Evolutionary conservation across 2,888 invertebrate genomes (phyloP).

Genomic region (Diarsia dahlii): DNA sequence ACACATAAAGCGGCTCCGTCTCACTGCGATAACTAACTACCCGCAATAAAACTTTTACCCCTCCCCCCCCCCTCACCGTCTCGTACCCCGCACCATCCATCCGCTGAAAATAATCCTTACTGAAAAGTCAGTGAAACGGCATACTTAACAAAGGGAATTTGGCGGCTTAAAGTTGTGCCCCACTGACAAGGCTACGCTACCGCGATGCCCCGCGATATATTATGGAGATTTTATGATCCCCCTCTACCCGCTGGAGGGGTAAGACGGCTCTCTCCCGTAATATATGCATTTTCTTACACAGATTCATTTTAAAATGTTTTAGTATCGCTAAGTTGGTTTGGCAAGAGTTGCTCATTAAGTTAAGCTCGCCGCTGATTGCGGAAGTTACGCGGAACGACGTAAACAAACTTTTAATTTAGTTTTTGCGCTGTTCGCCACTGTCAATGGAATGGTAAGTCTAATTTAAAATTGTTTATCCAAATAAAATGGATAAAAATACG

Average conservation of each 20-base stretch:
- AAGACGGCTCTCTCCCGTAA: slow-evolving; percentile 43
- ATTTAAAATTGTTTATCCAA: slow-evolving; percentile 62
- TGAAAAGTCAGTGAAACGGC: slow-evolving; percentile 67
- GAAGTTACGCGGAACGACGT: slow-evolving; percentile 53
- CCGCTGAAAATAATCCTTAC: slow-evolving; percentile 64
- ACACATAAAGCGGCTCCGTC: slow-evolving; percentile 56
- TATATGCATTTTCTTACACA: slow-evolving; percentile 64
- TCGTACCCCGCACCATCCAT: slow-evolving; percentile 32
- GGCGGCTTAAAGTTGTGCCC: slow-evolving; percentile 58
- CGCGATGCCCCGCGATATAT: slow-evolving; percentile 60
- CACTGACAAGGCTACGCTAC: slow-evolving; percentile 54
- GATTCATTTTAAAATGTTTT: slow-evolving; percentile 62
- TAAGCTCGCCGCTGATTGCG: slow-evolving; percentile 62
- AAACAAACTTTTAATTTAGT: slow-evolving; percentile 63
- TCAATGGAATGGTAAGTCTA: slow-evolving; percentile 49
- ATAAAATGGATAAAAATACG: slow-evolving; percentile 39
- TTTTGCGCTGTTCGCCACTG: slow-evolving; percentile 49
- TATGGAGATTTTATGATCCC: slow-evolving; percentile 55
- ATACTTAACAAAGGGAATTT: slow-evolving; percentile 68
- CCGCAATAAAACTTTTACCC: slow-evolving; percentile 62
- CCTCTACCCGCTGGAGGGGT: slow-evolving; percentile 14
- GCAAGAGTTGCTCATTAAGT: slow-evolving; percentile 62
- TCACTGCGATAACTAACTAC: slow-evolving; percentile 64
- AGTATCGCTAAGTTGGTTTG: slow-evolving; percentile 58
- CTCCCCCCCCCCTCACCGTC: slow-evolving; percentile 7